Base-by-base conservation (phyloP, 1,140 invertebrate species). In the Maniola jurtina region DNA sequence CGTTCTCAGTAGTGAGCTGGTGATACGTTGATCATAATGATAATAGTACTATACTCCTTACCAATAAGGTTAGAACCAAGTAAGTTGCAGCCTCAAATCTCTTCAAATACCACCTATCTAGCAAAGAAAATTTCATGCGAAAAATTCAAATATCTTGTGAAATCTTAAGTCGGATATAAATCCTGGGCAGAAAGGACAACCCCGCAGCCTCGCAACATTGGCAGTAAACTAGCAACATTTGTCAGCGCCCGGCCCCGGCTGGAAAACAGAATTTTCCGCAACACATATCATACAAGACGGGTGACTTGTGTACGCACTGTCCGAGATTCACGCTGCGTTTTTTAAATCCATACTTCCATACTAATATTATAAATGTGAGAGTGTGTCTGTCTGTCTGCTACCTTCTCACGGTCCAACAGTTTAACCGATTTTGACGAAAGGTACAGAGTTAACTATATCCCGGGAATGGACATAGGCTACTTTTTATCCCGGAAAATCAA, bases 261-360 rank as follows among this genome's bases (percentile, higher is more conserved):
- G 79, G 86, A 89, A 89, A 89, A 89, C 87, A 88, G 84, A 88
- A 89, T 89, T 89, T 89, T 86, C 83, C 83, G 85, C 87, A 83
- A 86, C 84, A 89, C 84, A 87, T 87, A 86, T 88, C 85, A 88
- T 86, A 89, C 80, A 73, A 75, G 77, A 77, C 75, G 66, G 77
- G 82, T 10, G 76, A 71, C 56, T 33, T 10, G 11, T 36, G 3
- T 61, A 85, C 83, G 69, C 80, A 85, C 78, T 79, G 58, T n/a
- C 61, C 47, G 13, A 55, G 13, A 9, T 11, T 13, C 42, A 45
- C 42, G 42, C 42, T 5, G 42, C 42, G 42, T 50, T 50, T 50
- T 50, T 16, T 50, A n/a, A n/a, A n/a, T n/a, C n/a, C n/a, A n/a
- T n/a, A n/a, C n/a, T n/a, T n/a, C n/a, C n/a, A n/a, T n/a, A n/a